Base-by-base conservation (phyloP, 2,113 vertebrate species). In the Lontra canadensis region DNA sequence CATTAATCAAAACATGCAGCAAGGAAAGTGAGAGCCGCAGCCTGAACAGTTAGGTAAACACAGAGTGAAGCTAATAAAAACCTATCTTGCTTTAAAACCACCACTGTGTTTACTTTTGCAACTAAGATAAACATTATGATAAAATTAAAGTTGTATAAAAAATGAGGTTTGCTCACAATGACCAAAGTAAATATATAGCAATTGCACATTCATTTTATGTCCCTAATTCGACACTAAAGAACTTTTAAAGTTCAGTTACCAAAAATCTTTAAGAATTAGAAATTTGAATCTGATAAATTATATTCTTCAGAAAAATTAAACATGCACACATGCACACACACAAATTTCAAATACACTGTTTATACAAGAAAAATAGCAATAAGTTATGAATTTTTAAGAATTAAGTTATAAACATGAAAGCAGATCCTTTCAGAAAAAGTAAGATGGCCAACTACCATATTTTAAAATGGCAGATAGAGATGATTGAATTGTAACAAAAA, bases 101-200 rank as follows among this genome's bases (percentile, higher is more conserved):
- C 87, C 80, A 84, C 36, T 78, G 36, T 96, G 90, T 97, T 97
- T 97, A 98, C 94, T 96, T 98, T 97, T 96, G 57, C 83, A 97
- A 97, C 92, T 95, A 98, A 97, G 83, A 96, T 97, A 98, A 98
- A 98, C 96, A 98, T 95, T 96, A 92, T 97, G 96, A 96, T 97
- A 97, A 97, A 98, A 98, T 97, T 98, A 97, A 97, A 96, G 67
- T 78, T 94, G 89, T 94, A 29, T 88, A 97, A 96, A 90, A 98
- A 97, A 94, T 94, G 87, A 96, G 94, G 92, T 92, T 97, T 97
- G 88, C 86, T 97, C 85, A 88, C 93, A 65, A 94, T 96, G 90
- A 96, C 95, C 81, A 97, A 97, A 96, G 80, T 92, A 97, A 97
- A 97, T 69, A 86, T 42, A 96, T 34, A 95, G 42, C 81, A 96